phyloP scores from a whole-genome alignment of 2,797 vertebrate genomes.

The Phalloptychus januarius region DNA sequence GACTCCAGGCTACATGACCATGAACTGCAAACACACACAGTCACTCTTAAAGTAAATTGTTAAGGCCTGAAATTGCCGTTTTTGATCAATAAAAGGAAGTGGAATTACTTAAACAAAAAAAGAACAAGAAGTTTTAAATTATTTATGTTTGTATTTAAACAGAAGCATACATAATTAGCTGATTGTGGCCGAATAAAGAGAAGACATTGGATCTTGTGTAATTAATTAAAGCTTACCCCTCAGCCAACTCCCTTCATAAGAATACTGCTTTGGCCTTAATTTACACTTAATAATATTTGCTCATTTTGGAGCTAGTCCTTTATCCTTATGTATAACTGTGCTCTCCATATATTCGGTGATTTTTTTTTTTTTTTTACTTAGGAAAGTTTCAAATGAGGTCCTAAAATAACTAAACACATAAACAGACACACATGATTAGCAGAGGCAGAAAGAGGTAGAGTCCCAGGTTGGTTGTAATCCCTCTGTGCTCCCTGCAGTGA shows the following conservation, averaged over 20 bases:
- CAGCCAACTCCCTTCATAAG: not conserved
- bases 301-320: not conserved
- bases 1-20: too few species aligned
- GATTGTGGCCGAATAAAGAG: not conserved
- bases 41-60: not conserved
- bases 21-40: not conserved
- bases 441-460: conserved; percentile 85
- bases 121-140: not conserved
- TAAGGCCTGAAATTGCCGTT: not conserved
- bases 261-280: not conserved
- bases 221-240: not conserved
- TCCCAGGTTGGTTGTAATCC: conserved; percentile 99
- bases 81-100: not conserved
- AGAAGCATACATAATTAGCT: not conserved
- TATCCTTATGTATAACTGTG: not conserved
- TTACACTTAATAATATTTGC: not conserved
- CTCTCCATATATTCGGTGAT: not conserved
- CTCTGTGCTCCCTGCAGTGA: conserved; percentile 88
- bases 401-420: conserved; percentile 1
- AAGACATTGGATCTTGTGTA: not conserved
- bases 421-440: not conserved
- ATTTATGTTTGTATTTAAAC: not conserved
- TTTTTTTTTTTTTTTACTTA: not conserved
- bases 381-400: not conserved
- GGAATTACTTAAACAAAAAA: not conserved